Conservation (phyloP, 2,888 invertebrate species). For the Epinotia bilunana region DNA sequence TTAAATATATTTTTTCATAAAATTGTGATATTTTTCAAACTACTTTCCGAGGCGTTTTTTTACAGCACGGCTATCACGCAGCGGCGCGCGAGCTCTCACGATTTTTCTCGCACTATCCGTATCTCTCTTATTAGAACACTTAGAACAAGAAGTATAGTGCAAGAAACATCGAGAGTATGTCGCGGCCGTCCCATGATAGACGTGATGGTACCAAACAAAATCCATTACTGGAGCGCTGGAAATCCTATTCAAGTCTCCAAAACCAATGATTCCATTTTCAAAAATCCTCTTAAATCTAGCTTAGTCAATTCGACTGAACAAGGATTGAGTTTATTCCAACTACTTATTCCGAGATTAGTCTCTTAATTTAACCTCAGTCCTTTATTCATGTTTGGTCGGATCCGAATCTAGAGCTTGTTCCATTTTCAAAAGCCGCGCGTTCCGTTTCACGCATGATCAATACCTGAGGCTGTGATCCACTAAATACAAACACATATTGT, state of each 20-base stretch:
- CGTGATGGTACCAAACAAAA: neutral
- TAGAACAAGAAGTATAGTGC: too few relatives aligned
- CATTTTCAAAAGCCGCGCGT: conserved; percentile 8
- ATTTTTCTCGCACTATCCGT: too few relatives aligned
- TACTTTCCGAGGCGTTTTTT: neutral
- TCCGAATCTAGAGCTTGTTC: neutral
- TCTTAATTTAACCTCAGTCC: too few relatives aligned
- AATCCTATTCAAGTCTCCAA: neutral
- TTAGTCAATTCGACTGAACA: neutral
- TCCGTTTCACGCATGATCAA: conserved; percentile 5
- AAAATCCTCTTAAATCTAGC: neutral
- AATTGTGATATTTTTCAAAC: neutral
- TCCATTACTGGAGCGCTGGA: conserved; percentile 10
- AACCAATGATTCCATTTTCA: conserved; percentile 10
- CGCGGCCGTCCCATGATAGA: too few relatives aligned
- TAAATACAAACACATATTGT: neutral
- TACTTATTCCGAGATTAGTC: too few relatives aligned
- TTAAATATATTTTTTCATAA: neutral
- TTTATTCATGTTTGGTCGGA: too few relatives aligned
- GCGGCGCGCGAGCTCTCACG: too few relatives aligned
- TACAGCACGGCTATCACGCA: too few relatives aligned
- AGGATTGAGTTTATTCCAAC: neutral
- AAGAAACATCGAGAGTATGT: too few relatives aligned
- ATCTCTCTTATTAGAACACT: too few relatives aligned
- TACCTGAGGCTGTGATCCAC: neutral